Conservation (phyloP, 2,113 vertebrate genomes). For the Campylomormyrus tamandua region DNA sequence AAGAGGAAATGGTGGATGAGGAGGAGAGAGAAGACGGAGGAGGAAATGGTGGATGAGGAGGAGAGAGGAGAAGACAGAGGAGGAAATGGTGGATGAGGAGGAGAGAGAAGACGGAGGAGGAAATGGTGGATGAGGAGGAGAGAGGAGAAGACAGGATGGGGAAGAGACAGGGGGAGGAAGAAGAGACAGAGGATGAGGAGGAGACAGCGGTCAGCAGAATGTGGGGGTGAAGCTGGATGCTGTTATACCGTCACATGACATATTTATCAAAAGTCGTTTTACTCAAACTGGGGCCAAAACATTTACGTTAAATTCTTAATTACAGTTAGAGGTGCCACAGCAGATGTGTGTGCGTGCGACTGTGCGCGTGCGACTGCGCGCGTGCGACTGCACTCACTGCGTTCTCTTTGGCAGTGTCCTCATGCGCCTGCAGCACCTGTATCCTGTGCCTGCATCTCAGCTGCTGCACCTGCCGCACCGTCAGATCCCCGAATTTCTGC, state of each 20-base stretch:
- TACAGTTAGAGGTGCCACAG: background rate
- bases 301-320: background rate
- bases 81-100: background rate
- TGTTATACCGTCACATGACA: background rate
- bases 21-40: background rate
- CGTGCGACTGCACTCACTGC: slow-evolving; percentile 62
- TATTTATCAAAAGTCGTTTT: background rate
- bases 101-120: too few species aligned
- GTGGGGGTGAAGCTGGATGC: background rate
- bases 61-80: background rate
- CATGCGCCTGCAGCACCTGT: slow-evolving; percentile 81
- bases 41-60: too few species aligned
- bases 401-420: slow-evolving; percentile 90
- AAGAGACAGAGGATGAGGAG: background rate
- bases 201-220: background rate
- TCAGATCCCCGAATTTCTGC: slow-evolving; percentile 84
- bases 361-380: background rate
- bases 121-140: background rate
- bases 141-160: background rate
- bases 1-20: background rate
- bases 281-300: background rate
- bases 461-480: slow-evolving; percentile 79
- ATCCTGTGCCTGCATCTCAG: slow-evolving; percentile 84
- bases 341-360: background rate
- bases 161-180: background rate